Conservation (phyloP, 1,140 invertebrate species). For the Myzus persicae region DNA sequence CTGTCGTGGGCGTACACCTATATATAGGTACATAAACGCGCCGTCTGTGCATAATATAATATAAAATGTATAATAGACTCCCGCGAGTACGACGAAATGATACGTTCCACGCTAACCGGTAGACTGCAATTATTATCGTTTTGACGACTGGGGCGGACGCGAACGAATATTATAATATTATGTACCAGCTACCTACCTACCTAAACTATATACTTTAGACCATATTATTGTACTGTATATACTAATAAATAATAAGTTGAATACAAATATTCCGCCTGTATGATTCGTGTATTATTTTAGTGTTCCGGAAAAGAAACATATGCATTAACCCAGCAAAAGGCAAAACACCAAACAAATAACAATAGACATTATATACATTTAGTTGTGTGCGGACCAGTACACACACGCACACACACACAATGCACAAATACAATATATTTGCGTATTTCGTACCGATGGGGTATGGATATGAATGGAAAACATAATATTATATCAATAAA, state of each 20-base stretch:
- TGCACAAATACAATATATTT: neutral
- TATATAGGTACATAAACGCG: neutral
- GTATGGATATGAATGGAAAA: neutral
- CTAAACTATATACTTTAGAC: neutral
- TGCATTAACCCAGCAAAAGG: neutral
- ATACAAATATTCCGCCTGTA: constrained; percentile 3
- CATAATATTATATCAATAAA: neutral
- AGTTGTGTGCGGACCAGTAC: neutral
- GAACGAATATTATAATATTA: neutral
- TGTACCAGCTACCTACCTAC: neutral
- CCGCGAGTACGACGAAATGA: neutral
- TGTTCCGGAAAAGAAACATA: neutral
- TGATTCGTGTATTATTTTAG: constrained; percentile 24
- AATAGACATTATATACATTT: constrained; percentile 5
- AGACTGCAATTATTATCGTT: constrained; percentile 42
- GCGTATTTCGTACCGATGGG: neutral
- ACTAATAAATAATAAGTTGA: constrained; percentile 17
- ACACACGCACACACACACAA: neutral
- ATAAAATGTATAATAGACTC: neutral
- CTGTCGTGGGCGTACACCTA: neutral
- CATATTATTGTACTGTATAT: neutral
- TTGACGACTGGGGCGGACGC: constrained; percentile 22
- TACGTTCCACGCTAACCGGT: neutral
- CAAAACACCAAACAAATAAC: neutral
- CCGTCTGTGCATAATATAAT: neutral